phyloP scores from a whole-genome alignment of 1,140 invertebrate species.

The Melanaphis sacchari region DNA sequence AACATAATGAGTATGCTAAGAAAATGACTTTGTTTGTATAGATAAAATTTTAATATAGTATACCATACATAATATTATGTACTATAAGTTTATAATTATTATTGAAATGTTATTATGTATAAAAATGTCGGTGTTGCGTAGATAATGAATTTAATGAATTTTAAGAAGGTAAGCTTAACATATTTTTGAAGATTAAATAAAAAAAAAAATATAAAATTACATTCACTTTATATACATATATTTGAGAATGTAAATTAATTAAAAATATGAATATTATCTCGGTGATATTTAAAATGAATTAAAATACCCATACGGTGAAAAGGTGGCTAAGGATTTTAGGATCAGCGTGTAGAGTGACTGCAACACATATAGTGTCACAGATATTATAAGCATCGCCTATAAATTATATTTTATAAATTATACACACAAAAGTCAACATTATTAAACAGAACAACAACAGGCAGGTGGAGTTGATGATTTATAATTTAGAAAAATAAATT shows the following conservation, averaged over 20 bases:
- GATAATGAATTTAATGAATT: neutral
- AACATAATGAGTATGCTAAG: neutral
- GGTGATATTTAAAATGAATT: neutral
- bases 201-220: too few relatives aligned
- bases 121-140: neutral
- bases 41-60: neutral
- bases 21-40: neutral
- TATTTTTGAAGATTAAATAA: too few relatives aligned
- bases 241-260: neutral
- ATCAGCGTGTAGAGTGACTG: neutral
- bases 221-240: neutral
- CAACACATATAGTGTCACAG: neutral
- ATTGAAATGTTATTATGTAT: neutral
- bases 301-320: neutral
- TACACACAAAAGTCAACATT: neutral
- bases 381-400: too few relatives aligned
- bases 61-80: neutral
- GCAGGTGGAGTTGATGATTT: neutral
- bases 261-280: neutral
- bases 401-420: too few relatives aligned
- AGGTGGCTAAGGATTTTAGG: neutral
- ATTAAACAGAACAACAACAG: neutral
- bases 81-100: neutral
- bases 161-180: too few relatives aligned
- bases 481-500: neutral